Evolutionary conservation across 1,140 invertebrate genomes (phyloP).

Genomic region (Ericerus pela): DNA sequence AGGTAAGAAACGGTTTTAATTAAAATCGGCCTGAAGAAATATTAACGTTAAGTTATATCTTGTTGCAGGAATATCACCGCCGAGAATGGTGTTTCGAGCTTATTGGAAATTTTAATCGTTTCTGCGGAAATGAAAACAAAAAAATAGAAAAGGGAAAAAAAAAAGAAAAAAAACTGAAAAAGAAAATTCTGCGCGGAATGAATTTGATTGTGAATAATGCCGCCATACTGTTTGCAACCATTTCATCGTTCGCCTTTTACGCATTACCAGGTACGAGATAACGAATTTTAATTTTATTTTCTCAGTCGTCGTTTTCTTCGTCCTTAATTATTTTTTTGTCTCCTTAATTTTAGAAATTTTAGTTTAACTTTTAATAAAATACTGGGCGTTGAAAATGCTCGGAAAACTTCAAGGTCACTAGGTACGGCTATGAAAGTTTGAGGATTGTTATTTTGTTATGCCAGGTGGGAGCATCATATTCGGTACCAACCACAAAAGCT

Average conservation of each 20-base stretch:
- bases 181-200: neutral
- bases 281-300: too few species aligned
- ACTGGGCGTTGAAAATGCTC: too few species aligned
- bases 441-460: too few species aligned
- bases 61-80: conserved; percentile 6
- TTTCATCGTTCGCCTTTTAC: neutral
- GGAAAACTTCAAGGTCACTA: too few species aligned
- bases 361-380: too few species aligned
- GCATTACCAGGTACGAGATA: neutral
- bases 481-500: too few species aligned
- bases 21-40: neutral
- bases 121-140: neutral
- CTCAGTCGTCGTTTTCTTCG: too few species aligned
- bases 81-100: neutral
- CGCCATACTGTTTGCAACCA: neutral
- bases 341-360: too few species aligned
- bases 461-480: too few species aligned
- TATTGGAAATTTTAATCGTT: conserved; percentile 7
- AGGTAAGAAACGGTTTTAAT: conserved; percentile 2
- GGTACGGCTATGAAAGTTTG: too few species aligned
- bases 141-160: neutral
- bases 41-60: conserved; percentile 5
- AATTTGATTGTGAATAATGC: neutral
- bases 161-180: neutral
- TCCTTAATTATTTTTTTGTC: too few species aligned